Evolutionary conservation across 2,888 invertebrate species (phyloP).

Genomic region (Catocala fraxini): DNA sequence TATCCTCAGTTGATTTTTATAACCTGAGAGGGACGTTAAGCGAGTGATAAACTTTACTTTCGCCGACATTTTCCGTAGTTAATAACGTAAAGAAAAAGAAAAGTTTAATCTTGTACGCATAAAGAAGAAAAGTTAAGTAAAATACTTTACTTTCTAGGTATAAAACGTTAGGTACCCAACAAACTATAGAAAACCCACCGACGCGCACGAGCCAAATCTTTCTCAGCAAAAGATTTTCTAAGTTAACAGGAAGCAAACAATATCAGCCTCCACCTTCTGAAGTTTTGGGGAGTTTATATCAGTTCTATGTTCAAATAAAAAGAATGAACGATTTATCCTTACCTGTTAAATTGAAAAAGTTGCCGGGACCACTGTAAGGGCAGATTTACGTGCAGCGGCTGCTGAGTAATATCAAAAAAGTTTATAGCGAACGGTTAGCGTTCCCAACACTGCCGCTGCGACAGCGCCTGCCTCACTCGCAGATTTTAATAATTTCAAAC

Average conservation of each 20-base stretch:
- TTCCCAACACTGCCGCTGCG: constrained; percentile 56
- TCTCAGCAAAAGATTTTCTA: constrained; percentile 67
- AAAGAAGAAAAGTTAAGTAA: constrained; percentile 17
- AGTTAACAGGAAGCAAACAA: constrained; percentile 77
- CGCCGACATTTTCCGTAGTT: constrained; percentile 3
- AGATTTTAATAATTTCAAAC: constrained; percentile 78
- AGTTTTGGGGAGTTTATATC: constrained; percentile 82
- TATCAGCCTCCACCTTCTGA: constrained; percentile 67
- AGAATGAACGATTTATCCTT: constrained; percentile 87
- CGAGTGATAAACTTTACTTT: constrained; percentile 12
- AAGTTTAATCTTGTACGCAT: constrained; percentile 3
- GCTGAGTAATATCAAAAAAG: constrained; percentile 86
- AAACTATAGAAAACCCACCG: constrained; percentile 37
- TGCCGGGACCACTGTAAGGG: constrained; percentile 82
- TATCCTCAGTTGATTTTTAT: constrained; percentile 17
- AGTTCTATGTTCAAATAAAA: constrained; percentile 86
- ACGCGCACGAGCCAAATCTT: constrained; percentile 50
- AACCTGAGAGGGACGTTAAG: neutral
- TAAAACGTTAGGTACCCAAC: constrained; percentile 30
- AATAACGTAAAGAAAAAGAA: constrained; percentile 9
- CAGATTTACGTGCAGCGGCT: constrained; percentile 84
- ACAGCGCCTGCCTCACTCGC: constrained; percentile 52
- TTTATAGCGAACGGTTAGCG: constrained; percentile 77
- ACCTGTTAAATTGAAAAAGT: constrained; percentile 88
- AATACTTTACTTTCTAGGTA: constrained; percentile 17